These are phyloP conservation scores for Nettapus auritus DNA, from an alignment of 2,113 vertebrate genomes.

Conservation along the genomic window DNA sequence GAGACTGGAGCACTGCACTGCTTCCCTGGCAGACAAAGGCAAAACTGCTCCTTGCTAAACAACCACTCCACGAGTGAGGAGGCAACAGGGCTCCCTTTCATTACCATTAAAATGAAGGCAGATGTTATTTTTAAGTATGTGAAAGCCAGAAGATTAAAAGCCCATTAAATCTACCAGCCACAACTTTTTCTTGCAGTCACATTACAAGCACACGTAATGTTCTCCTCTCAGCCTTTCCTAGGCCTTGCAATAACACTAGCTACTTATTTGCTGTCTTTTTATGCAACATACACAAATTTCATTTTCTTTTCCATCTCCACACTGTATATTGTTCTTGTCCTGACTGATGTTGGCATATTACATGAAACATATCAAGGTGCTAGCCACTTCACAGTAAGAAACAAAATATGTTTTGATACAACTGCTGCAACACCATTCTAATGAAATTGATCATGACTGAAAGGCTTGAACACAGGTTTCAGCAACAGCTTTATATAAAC, in stretches of 20 bases:
- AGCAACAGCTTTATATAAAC: not conserved
- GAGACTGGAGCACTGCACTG: not conserved
- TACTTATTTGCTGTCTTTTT: not conserved
- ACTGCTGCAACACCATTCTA: not conserved
- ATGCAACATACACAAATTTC: not conserved
- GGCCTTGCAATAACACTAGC: not conserved
- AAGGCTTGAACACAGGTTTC: not conserved
- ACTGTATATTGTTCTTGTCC: not conserved
- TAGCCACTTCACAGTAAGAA: slow-evolving; percentile 26
- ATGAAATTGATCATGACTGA: not conserved
- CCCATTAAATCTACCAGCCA: not conserved
- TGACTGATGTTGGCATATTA: slow-evolving; percentile 13
- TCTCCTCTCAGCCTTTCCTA: not conserved
- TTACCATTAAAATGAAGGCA: not conserved
- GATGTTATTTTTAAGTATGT: not conserved
- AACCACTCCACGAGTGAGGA: fast-evolving
- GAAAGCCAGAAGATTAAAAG: not conserved
- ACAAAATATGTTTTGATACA: slow-evolving; percentile 20
- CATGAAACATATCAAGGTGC: not conserved
- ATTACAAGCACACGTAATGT: not conserved
- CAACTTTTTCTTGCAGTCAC: not conserved
- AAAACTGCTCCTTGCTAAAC: not conserved
- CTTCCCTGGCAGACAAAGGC: not conserved
- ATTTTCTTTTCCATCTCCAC: not conserved
- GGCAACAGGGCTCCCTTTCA: not conserved